A percentile compares a stretch with the other conserved stretches of the same genome.
phyloP scores from a whole-genome alignment of 2,888 invertebrate species.

The Coelinius sp. region DNA sequence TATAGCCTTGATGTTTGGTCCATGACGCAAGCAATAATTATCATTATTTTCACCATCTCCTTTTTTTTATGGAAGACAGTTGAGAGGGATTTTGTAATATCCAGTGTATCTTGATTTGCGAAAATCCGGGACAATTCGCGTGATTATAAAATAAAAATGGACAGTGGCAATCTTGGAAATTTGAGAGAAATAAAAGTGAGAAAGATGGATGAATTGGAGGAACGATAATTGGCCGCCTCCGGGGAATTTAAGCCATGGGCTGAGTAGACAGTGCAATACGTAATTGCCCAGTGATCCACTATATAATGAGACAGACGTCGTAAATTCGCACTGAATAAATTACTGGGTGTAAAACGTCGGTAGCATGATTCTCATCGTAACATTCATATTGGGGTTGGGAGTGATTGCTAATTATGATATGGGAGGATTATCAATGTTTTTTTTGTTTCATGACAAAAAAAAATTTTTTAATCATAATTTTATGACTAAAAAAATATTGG shows the following conservation, averaged over 20 bases:
- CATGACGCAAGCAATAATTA: slow-evolving; percentile 25
- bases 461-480: too few relatives aligned
- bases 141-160: slow-evolving; percentile 18
- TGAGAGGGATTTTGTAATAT: neutral
- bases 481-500: too few relatives aligned
- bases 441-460: too few relatives aligned
- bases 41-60: neutral
- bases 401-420: slow-evolving; percentile 6
- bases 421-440: neutral
- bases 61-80: slow-evolving; percentile 15
- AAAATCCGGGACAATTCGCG: neutral
- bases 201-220: slow-evolving; percentile 27
- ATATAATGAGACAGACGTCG: slow-evolving; percentile 44
- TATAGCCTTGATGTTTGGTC: neutral
- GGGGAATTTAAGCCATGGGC: slow-evolving; percentile 26
- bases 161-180: neutral
- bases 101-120: neutral
- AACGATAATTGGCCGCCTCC: slow-evolving; percentile 26
- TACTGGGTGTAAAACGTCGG: slow-evolving; percentile 38
- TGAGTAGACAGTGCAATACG: slow-evolving; percentile 34
- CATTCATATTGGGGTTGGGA: neutral
- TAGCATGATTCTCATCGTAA: slow-evolving; percentile 21
- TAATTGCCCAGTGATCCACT: slow-evolving; percentile 41
- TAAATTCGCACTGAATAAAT: slow-evolving; percentile 46
- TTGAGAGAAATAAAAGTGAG: slow-evolving; percentile 14